Base-by-base conservation (phyloP, 2,888 invertebrate species). In the Conops quadrifasciatus region DNA sequence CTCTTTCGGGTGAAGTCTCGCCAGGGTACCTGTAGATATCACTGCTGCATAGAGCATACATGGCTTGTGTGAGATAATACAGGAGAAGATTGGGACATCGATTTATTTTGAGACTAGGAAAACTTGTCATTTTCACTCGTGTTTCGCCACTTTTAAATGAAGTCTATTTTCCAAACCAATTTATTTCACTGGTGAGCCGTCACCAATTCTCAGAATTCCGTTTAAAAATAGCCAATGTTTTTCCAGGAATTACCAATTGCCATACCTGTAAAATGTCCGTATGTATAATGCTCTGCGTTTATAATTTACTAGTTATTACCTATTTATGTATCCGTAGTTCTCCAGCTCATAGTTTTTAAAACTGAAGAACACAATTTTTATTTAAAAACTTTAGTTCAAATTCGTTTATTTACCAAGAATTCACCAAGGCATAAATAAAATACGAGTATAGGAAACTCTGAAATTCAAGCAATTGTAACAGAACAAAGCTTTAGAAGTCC, bases 1-100 rank as follows among this genome's bases (percentile, higher is more conserved):
- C 78, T 16, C 70, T 74, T 2, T 72, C 71, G 2, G 84, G 83
- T 1, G 74, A 69, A 1, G 80, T 78, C 72, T 80, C 81, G 5
- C 82, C 82, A 16, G 82, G 81, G 24, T 53, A 30, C 16, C 67
- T 73, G 24, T 67, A 53, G 63, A 70, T 70, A n/a, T 59, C 67
- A 65, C 66, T 53, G 43, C 49, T 45, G 45, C 53, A 66, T 15
- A 30, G 19, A 36, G 36, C 53, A 51, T 51, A n/a, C 21, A 51
- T 21, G 13, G 21, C 66, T 53, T 36, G 53, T 4, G 66, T 15
- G 21, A 53, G 13, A 15, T 16, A 58, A 11, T 58, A 58, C 11
- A 58, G 58, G 2, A 58, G 0, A 26, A 49, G 3, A 19, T 49
- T 49, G 4, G 49, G 49, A 16, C 19, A 4, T 4, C 3, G 19